These are phyloP conservation scores for Miniopterus natalensis DNA, from an alignment of 2,113 vertebrate species.

Conservation along the genomic window DNA sequence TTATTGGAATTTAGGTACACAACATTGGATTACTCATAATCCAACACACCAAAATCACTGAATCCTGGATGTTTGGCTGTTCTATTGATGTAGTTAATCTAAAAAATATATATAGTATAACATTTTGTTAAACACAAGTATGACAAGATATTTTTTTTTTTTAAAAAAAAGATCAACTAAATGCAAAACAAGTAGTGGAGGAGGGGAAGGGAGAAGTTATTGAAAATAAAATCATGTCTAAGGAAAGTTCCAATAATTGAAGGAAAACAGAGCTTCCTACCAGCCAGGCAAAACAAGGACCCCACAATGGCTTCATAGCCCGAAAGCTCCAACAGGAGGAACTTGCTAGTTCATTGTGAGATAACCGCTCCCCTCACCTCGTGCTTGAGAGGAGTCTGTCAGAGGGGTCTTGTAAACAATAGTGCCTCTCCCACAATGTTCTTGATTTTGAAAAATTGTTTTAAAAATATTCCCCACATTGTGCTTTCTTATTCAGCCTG, in stretches of 20 bases:
- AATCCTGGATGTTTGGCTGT: not conserved
- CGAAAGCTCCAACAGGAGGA: not conserved
- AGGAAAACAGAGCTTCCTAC: slow-evolving; percentile 65
- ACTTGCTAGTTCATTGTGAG: not conserved
- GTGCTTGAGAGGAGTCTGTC: not conserved
- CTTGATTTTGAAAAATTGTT: not conserved
- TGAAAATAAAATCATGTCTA: slow-evolving; percentile 47
- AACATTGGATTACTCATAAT: not conserved
- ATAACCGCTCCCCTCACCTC: not conserved
- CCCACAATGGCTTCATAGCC: not conserved
- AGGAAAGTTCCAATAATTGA: slow-evolving; percentile 54
- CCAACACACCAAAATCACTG: not conserved
- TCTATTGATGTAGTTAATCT: not conserved
- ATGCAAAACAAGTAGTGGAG: not conserved
- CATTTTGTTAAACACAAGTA: slow-evolving; percentile 31
- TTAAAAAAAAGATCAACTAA: not conserved
- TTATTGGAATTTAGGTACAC: not conserved
- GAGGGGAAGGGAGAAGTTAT: not conserved
- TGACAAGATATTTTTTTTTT: not conserved
- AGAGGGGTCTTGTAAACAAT: slow-evolving; percentile 34
- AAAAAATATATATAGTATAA: slow-evolving; percentile 1
- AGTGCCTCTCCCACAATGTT: not conserved
- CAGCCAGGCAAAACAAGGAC: not conserved
- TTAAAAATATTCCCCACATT: not conserved
- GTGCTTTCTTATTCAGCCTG: not conserved